Conservation (phyloP, 2,113 vertebrate genomes). For the Cynopterus brachyotis region DNA sequence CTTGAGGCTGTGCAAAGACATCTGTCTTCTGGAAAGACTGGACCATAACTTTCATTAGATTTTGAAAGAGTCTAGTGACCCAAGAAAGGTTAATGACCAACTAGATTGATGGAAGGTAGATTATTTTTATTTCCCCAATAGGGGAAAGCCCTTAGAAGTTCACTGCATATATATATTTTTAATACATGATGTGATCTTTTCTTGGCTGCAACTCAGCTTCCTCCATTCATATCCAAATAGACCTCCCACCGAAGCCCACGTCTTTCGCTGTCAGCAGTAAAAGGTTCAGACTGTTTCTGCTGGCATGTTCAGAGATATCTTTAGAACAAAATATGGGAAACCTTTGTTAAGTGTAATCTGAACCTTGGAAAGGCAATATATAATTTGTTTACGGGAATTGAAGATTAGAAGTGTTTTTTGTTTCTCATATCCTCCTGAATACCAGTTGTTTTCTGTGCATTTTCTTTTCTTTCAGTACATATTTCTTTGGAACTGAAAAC, state of each 20-base stretch:
- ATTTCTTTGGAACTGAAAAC: constrained; percentile 29
- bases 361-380: constrained; percentile 48
- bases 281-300: constrained; percentile 43
- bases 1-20: background rate
- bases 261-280: constrained; percentile 40
- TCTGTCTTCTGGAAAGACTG: background rate
- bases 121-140: background rate
- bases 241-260: constrained; percentile 45
- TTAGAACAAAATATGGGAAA: constrained; percentile 52
- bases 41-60: background rate
- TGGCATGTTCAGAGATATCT: constrained; percentile 58
- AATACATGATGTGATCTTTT: background rate
- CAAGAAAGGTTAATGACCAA: background rate
- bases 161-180: background rate
- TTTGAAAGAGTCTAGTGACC: constrained; percentile 48
- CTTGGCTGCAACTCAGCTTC: background rate
- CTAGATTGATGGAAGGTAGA: background rate
- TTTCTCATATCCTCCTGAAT: background rate
- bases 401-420: constrained; percentile 21
- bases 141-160: background rate
- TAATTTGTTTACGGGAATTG: constrained; percentile 60
- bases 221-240: constrained; percentile 49
- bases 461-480: background rate
- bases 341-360: constrained; percentile 60
- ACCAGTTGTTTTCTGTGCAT: constrained; percentile 39